These are phyloP conservation scores for Magallana nippona DNA, from an alignment of 2,888 invertebrate genomes.

Conservation along the genomic window DNA sequence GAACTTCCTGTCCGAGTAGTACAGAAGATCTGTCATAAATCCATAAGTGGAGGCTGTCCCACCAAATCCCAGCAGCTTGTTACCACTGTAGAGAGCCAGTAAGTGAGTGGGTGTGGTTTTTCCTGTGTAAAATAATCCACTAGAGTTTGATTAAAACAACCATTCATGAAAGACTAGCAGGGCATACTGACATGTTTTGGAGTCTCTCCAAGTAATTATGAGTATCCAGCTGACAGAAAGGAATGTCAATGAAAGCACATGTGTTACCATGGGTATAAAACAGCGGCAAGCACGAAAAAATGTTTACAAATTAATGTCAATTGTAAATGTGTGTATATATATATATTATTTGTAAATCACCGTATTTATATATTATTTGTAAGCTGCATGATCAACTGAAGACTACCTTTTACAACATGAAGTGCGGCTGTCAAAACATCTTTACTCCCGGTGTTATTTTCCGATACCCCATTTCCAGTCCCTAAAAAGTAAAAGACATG, in stretches of 20 bases:
- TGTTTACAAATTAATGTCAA: too few species aligned
- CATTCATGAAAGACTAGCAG: too few species aligned
- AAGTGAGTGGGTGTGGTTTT: not conserved
- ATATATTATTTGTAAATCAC: not conserved
- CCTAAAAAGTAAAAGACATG: too few species aligned
- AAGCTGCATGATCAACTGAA: not conserved
- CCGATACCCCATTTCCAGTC: conserved; percentile 32
- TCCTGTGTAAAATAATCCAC: not conserved
- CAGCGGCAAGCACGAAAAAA: too few species aligned
- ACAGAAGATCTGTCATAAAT: conserved; percentile 24
- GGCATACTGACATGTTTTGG: too few species aligned
- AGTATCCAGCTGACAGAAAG: too few species aligned
- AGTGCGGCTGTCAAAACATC: conserved; percentile 30
- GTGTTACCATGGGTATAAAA: too few species aligned
- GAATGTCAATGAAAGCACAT: too few species aligned
- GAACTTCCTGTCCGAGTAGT: conserved; percentile 24
- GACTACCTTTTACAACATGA: conserved; percentile 36
- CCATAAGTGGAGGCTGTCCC: conserved; percentile 27
- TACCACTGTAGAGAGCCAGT: conserved; percentile 3
- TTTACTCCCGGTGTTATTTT: not conserved
- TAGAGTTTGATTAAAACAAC: too few species aligned
- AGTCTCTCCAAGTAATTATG: too few species aligned
- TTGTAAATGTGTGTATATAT: too few species aligned
- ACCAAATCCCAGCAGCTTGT: conserved; percentile 7
- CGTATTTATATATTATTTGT: too few species aligned